Evolutionary conservation across 2,888 invertebrate genomes (phyloP).

Genomic region (Nemoura dubitans): DNA sequence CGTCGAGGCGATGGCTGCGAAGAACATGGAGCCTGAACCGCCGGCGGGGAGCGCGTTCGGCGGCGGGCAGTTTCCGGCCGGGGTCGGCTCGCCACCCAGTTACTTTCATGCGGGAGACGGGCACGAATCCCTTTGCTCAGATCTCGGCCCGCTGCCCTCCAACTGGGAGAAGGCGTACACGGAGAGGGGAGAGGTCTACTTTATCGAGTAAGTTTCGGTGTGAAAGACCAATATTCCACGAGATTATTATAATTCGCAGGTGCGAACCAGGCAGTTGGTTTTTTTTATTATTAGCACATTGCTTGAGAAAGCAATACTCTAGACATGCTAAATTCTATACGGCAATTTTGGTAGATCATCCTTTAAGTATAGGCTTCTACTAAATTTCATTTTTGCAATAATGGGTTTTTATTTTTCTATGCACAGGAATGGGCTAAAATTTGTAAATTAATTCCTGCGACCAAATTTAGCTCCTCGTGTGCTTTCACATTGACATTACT

Average conservation of each 20-base stretch:
- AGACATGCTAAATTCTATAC: too few species aligned
- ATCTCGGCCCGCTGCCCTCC: conserved; percentile 88
- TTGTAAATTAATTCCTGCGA: neutral
- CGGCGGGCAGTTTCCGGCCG: neutral
- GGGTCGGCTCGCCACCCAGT: conserved; percentile 51
- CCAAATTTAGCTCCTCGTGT: neutral
- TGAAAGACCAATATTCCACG: too few species aligned
- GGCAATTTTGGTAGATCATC: too few species aligned
- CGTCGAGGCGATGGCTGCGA: conserved; percentile 64
- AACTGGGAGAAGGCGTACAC: conserved; percentile 99
- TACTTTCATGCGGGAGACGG: conserved; percentile 60
- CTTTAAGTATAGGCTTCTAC: too few species aligned
- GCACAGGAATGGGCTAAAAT: neutral
- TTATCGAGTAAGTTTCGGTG: conserved; percentile 84
- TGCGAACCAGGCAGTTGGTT: too few species aligned
- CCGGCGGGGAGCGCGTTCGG: neutral
- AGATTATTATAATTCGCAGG: too few species aligned
- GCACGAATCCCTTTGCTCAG: conserved; percentile 66
- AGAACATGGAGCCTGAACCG: conserved; percentile 54
- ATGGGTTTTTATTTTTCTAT: too few species aligned
- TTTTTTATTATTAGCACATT: neutral
- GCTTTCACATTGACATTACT: too few species aligned
- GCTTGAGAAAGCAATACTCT: neutral
- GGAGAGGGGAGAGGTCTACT: conserved; percentile 95
- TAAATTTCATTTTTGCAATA: too few species aligned